These are phyloP conservation scores for Sesia apiformis DNA, from an alignment of 2,888 invertebrate species.

Conservation along the genomic window DNA sequence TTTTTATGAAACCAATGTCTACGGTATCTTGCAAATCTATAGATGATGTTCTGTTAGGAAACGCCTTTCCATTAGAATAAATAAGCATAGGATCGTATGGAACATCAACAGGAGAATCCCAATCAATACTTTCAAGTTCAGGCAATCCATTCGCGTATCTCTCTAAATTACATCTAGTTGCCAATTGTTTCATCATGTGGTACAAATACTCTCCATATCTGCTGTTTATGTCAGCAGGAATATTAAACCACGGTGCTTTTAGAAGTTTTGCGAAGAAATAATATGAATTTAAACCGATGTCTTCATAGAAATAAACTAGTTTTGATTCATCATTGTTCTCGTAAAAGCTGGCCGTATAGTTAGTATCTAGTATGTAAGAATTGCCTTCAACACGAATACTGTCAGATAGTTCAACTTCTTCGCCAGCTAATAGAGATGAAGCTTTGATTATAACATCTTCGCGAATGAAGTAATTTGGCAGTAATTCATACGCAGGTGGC, in stretches of 20 bases:
- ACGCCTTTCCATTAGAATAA: constrained; percentile 77
- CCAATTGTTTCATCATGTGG: constrained; percentile 78
- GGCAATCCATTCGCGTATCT: constrained; percentile 79
- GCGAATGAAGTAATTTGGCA: constrained; percentile 79
- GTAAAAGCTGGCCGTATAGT: constrained; percentile 51
- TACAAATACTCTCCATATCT: constrained; percentile 77
- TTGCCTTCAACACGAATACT: constrained; percentile 47
- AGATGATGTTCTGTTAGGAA: constrained; percentile 68
- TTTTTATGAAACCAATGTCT: constrained; percentile 32
- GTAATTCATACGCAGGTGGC: constrained; percentile 79
- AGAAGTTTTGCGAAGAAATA: constrained; percentile 75
- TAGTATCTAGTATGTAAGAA: constrained; percentile 44
- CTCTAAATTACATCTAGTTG: constrained; percentile 81
- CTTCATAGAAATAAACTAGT: constrained; percentile 82
- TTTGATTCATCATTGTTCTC: constrained; percentile 69
- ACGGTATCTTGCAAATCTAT: constrained; percentile 44
- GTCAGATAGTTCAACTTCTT: constrained; percentile 30
- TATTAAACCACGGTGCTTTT: constrained; percentile 72
- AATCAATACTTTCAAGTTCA: constrained; percentile 71
- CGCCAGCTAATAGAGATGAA: constrained; percentile 35
- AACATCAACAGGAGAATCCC: constrained; percentile 54
- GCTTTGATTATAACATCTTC: constrained; percentile 73
- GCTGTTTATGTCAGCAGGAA: constrained; percentile 39
- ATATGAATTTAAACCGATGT: constrained; percentile 78
- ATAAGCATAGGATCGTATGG: constrained; percentile 77